Evolutionary conservation across 2,113 vertebrate species (phyloP).

Genomic region (Pao palembangensis): DNA sequence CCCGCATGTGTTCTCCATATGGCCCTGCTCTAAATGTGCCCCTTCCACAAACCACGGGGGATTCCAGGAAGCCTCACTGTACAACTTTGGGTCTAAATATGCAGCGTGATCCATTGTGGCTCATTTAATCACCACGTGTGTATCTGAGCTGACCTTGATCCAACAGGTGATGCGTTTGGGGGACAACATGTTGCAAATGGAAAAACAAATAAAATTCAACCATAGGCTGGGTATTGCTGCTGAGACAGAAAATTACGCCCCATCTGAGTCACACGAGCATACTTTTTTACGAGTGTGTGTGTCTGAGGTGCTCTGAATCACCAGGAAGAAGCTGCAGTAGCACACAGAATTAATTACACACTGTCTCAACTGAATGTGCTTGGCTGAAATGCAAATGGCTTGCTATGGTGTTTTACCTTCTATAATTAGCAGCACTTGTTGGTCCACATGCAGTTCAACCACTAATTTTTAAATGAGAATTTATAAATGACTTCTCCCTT

Average conservation of each 20-base stretch:
- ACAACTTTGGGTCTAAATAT: conserved; percentile 49
- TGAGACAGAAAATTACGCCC: too few species aligned
- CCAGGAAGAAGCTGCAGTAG: not conserved
- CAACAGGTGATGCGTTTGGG: conserved; percentile 52
- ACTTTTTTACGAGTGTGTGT: not conserved
- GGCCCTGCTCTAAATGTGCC: conserved; percentile 45
- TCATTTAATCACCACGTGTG: conserved; percentile 50
- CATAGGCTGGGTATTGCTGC: not conserved
- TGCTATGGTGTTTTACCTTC: not conserved
- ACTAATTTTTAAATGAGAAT: too few species aligned
- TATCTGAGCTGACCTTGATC: conserved; percentile 38
- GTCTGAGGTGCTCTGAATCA: not conserved
- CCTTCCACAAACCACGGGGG: conserved; percentile 57
- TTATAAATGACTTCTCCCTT: too few species aligned
- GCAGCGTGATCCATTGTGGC: conserved; percentile 27
- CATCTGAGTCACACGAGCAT: not conserved
- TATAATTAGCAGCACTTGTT: not conserved
- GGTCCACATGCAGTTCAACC: not conserved
- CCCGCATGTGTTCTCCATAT: conserved; percentile 66
- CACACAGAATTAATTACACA: not conserved
- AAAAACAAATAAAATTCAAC: conserved; percentile 2
- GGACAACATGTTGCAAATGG: conserved; percentile 7
- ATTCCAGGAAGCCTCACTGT: conserved; percentile 58
- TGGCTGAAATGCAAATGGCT: not conserved
- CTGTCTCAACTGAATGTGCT: not conserved